A percentile compares a stretch with the other conserved stretches of the same genome.
These are phyloP conservation scores for Microtus oregoni DNA, from an alignment of 2,113 vertebrate species.

Conservation along the genomic window DNA sequence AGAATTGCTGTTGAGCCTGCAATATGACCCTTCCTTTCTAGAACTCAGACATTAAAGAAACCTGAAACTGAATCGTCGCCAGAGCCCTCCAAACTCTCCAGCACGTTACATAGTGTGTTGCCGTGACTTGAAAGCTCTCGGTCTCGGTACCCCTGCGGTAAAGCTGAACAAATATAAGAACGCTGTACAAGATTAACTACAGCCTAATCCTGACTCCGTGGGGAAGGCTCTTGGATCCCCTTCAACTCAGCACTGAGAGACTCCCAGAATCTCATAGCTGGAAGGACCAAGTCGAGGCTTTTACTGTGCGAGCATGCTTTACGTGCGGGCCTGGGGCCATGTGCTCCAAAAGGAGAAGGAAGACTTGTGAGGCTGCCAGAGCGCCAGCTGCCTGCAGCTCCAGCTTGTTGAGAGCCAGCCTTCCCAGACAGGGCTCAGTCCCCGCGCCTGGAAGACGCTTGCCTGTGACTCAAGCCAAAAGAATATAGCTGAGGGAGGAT, in stretches of 20 bases:
- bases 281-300: slow-evolving; percentile 52
- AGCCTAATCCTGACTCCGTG: not conserved
- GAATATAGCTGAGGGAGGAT: slow-evolving; percentile 11
- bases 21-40: not conserved
- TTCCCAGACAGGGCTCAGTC: slow-evolving; percentile 53
- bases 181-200: not conserved
- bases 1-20: not conserved
- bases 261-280: slow-evolving; percentile 12
- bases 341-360: slow-evolving; percentile 38
- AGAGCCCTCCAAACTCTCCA: not conserved
- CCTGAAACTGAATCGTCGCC: not conserved
- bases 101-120: fast-evolving
- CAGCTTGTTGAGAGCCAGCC: not conserved
- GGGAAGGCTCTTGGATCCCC: slow-evolving; percentile 47
- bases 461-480: not conserved
- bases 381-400: slow-evolving; percentile 49
- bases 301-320: slow-evolving; percentile 53
- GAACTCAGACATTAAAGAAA: not conserved
- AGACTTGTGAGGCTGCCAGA: slow-evolving; percentile 37
- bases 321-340: slow-evolving; percentile 50
- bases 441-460: not conserved
- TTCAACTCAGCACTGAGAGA: slow-evolving; percentile 35
- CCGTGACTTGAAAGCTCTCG: not conserved
- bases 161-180: slow-evolving; percentile 51
- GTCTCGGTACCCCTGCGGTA: not conserved